Percentiles rank a stretch among this genome's conserved stretches.
Conservation (phyloP, 35 echinoderm and acorn worm genomes). For the Heliocidaris tuberculata region DNA sequence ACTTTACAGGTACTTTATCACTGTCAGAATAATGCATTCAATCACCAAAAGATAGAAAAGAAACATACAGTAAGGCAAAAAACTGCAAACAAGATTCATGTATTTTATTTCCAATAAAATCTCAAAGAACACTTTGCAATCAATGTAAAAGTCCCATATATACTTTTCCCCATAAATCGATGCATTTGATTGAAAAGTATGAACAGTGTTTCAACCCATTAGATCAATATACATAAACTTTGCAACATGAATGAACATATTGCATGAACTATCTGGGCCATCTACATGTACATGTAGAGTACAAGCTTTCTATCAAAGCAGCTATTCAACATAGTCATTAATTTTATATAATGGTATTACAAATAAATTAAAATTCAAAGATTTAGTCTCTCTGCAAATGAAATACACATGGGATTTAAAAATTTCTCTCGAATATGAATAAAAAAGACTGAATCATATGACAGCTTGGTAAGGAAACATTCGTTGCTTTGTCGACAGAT, state of each 20-base stretch:
- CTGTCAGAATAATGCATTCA: no score
- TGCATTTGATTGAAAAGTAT: neutral
- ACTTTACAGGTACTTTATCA: no score
- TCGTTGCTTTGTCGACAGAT: neutral
- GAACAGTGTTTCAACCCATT: neutral
- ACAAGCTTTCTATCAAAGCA: neutral
- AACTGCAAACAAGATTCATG: neutral
- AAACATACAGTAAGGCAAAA: neutral
- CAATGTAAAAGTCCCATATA: slow-evolving; percentile 18
- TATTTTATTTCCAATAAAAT: slow-evolving; percentile 15
- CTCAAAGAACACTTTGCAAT: slow-evolving; percentile 11
- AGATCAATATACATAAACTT: neutral
- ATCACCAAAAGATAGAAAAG: neutral
- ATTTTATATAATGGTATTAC: neutral
- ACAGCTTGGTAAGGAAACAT: neutral
- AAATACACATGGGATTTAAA: neutral
- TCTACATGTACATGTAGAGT: neutral
- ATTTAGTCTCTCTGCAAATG: neutral
- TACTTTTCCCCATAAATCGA: neutral
- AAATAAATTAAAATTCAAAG: neutral
- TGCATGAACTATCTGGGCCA: neutral
- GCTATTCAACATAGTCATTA: neutral
- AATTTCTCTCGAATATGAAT: neutral
- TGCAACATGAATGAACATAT: neutral
- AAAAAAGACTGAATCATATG: neutral